These are phyloP conservation scores for Pantelozetes paolii DNA, from an alignment of 2,888 invertebrate species.

Conservation along the genomic window DNA sequence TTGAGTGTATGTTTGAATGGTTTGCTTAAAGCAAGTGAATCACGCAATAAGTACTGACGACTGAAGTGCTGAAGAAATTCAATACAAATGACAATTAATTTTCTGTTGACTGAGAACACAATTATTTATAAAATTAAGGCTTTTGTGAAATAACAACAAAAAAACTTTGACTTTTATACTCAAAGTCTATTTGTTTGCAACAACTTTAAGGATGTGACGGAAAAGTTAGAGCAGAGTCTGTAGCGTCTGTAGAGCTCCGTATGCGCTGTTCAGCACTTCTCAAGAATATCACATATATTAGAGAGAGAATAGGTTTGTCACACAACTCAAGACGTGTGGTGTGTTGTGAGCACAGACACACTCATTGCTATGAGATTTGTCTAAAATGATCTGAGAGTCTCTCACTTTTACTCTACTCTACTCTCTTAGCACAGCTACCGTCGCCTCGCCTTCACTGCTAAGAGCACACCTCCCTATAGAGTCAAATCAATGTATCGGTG, in stretches of 20 bases:
- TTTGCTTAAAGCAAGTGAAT: slow-evolving; percentile 10
- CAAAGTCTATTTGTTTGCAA: slow-evolving; percentile 26
- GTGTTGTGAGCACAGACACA: slow-evolving; percentile 17
- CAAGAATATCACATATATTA: slow-evolving; percentile 19
- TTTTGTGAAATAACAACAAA: neutral
- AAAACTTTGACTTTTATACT: slow-evolving; percentile 18
- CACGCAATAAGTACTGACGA: slow-evolving; percentile 30
- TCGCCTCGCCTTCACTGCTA: slow-evolving; percentile 16
- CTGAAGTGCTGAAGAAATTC: neutral
- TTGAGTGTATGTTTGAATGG: neutral
- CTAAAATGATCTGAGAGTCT: slow-evolving; percentile 22
- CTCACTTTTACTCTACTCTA: slow-evolving; percentile 26
- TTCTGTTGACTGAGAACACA: slow-evolving; percentile 7
- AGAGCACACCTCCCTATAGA: slow-evolving; percentile 37
- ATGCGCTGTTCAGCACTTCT: slow-evolving; percentile 22
- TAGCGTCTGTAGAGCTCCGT: too few relatives aligned
- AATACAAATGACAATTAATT: neutral
- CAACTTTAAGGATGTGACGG: slow-evolving; percentile 34
- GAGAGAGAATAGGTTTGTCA: neutral
- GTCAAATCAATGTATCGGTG: slow-evolving; percentile 27
- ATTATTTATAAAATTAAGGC: neutral
- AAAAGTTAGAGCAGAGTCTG: too few relatives aligned
- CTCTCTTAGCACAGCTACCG: slow-evolving; percentile 31
- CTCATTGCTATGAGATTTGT: slow-evolving; percentile 16
- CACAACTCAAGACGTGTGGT: slow-evolving; percentile 16